Conservation (phyloP, 1,140 invertebrate species). For the Macrocentrus cingulum region DNA sequence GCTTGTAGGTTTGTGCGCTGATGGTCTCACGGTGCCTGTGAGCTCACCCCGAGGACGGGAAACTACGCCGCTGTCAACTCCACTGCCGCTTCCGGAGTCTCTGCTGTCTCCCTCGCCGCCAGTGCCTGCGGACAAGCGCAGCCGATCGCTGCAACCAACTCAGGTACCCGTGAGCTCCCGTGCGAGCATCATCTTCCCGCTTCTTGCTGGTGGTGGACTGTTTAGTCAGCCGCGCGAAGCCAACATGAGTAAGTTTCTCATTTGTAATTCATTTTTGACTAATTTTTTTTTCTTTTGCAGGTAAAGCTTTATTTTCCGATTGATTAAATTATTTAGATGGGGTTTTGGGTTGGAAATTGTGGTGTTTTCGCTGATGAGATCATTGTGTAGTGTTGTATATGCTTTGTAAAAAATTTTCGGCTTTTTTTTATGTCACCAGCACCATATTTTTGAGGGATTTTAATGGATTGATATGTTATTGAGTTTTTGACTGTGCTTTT, state of each 20-base stretch:
- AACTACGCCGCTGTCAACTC: slow-evolving; percentile 46
- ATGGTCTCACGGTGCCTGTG: slow-evolving; percentile 55
- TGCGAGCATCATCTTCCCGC: slow-evolving; percentile 76
- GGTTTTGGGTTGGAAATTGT: no score
- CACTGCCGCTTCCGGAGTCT: slow-evolving; percentile 50
- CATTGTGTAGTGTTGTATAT: no score
- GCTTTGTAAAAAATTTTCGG: no score
- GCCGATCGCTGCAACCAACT: slow-evolving; percentile 64
- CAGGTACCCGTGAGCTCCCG: slow-evolving; percentile 70
- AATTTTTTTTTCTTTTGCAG: no score
- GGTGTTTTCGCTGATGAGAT: no score
- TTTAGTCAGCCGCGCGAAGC: slow-evolving; percentile 54
- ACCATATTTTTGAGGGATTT: no score
- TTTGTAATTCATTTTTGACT: background rate
- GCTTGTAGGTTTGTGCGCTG: slow-evolving; percentile 51
- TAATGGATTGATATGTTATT: no score
- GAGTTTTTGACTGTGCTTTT: background rate
- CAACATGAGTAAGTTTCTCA: slow-evolving; percentile 57
- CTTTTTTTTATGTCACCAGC: no score
- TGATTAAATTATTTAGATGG: no score
- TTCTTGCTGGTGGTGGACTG: slow-evolving; percentile 61
- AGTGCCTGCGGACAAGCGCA: slow-evolving; percentile 42
- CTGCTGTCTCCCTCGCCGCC: slow-evolving; percentile 53
- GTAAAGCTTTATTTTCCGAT: no score
- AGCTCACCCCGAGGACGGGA: slow-evolving; percentile 51